Conservation (phyloP, 2,888 invertebrate genomes). For the Cyaniris semiargus region DNA sequence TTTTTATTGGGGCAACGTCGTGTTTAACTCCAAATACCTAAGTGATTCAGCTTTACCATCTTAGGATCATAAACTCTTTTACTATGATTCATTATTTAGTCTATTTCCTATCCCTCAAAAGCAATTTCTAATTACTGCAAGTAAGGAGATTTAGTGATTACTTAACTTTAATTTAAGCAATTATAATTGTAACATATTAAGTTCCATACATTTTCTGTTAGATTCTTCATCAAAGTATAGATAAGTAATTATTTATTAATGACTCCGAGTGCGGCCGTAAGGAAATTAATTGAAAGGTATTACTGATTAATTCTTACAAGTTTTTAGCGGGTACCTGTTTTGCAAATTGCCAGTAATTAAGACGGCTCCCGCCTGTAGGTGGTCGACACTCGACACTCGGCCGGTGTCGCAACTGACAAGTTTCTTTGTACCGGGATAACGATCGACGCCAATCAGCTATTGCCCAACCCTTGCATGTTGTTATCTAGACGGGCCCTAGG, state of each 20-base stretch:
- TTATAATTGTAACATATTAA: too few species aligned
- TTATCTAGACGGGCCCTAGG: not conserved
- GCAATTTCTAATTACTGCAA: not conserved
- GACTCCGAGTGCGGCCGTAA: too few species aligned
- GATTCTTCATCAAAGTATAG: too few species aligned
- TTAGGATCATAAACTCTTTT: not conserved
- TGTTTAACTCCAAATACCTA: not conserved
- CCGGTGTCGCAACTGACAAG: not conserved
- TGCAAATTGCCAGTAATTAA: slow-evolving; percentile 19
- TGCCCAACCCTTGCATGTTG: slow-evolving; percentile 6
- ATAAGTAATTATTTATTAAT: too few species aligned
- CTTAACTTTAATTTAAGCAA: too few species aligned
- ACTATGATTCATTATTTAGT: not conserved
- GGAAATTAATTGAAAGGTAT: not conserved
- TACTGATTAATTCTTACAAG: not conserved
- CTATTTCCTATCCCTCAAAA: not conserved
- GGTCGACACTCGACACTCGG: not conserved
- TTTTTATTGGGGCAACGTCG: not conserved
- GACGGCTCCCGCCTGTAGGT: slow-evolving; percentile 12
- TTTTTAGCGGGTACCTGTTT: not conserved
- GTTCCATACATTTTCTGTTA: too few species aligned
- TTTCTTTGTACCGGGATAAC: slow-evolving; percentile 2
- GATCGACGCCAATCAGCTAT: slow-evolving; percentile 7
- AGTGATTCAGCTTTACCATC: not conserved
- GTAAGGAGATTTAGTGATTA: too few species aligned